Percentiles rank a stretch among this genome's conserved stretches.
phyloP scores from a whole-genome alignment of 2,797 vertebrate species.

The Mus caroli region DNA sequence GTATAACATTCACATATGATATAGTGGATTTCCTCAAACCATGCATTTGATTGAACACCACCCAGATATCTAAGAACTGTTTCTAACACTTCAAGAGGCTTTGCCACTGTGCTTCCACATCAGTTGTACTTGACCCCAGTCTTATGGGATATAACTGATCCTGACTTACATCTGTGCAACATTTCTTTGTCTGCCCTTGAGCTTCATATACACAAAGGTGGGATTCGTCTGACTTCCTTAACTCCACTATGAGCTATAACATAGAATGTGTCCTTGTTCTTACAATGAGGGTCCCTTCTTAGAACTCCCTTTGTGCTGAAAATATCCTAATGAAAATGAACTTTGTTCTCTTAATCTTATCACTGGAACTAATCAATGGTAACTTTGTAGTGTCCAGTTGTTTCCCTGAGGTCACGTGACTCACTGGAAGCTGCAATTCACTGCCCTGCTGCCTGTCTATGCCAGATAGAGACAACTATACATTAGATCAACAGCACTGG shows the following conservation, averaged over 20 bases:
- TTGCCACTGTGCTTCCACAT: background rate
- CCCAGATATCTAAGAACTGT: background rate
- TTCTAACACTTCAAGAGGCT: background rate
- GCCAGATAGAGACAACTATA: background rate
- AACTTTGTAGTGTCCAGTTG: too few relatives aligned
- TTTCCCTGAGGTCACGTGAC: background rate
- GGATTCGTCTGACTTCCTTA: background rate
- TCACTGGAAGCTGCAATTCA: background rate
- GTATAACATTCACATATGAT: conserved; percentile 57
- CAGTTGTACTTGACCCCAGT: fast-evolving
- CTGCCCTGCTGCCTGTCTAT: background rate
- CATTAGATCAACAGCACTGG: background rate
- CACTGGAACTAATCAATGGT: background rate
- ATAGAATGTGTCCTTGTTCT: background rate
- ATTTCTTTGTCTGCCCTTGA: background rate
- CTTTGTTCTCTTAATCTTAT: background rate
- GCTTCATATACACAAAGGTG: background rate
- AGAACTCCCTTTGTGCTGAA: background rate
- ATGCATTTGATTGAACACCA: background rate
- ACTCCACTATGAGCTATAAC: background rate
- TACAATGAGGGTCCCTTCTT: background rate
- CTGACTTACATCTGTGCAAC: background rate
- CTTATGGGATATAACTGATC: background rate
- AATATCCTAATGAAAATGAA: background rate
- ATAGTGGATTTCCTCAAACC: background rate